These are phyloP conservation scores for Haliclystus octoradiatus DNA, from an alignment of 30 jellyfish, hydroid and myxozoan genomes.

Conservation along the genomic window DNA sequence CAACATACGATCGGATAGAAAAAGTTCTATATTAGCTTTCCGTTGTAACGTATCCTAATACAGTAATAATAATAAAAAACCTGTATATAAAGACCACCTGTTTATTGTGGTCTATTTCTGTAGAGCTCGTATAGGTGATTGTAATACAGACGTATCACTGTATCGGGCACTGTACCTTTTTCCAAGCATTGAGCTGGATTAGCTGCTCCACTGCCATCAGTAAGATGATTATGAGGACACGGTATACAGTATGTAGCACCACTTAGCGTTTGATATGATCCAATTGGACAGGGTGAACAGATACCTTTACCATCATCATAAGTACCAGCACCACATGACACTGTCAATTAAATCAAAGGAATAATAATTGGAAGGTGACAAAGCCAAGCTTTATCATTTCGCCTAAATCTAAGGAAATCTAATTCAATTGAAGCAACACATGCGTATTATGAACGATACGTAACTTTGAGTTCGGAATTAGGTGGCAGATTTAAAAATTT, in stretches of 20 bases:
- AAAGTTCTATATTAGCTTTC: too few relatives aligned
- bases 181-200: not conserved
- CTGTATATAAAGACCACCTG: too few relatives aligned
- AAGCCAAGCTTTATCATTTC: constrained; percentile 7
- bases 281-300: constrained; percentile 55
- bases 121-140: not conserved
- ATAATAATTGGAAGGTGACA: not conserved
- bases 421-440: too few relatives aligned
- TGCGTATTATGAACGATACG: too few relatives aligned
- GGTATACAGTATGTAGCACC: constrained; percentile 51
- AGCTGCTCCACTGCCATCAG: constrained; percentile 27
- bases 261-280: constrained; percentile 59
- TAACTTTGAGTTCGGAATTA: too few relatives aligned
- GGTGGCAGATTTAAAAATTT: not conserved
- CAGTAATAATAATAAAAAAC: too few relatives aligned
- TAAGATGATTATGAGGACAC: constrained; percentile 44
- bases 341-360: not conserved
- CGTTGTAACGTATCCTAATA: too few relatives aligned
- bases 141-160: not conserved
- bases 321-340: constrained; percentile 61
- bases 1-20: too few relatives aligned
- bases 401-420: too few relatives aligned
- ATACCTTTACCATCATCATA: constrained; percentile 48
- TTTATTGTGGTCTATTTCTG: too few relatives aligned
- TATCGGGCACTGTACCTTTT: not conserved